These are phyloP conservation scores for Macquaria australasica DNA, from an alignment of 2,113 vertebrate species.

Conservation along the genomic window DNA sequence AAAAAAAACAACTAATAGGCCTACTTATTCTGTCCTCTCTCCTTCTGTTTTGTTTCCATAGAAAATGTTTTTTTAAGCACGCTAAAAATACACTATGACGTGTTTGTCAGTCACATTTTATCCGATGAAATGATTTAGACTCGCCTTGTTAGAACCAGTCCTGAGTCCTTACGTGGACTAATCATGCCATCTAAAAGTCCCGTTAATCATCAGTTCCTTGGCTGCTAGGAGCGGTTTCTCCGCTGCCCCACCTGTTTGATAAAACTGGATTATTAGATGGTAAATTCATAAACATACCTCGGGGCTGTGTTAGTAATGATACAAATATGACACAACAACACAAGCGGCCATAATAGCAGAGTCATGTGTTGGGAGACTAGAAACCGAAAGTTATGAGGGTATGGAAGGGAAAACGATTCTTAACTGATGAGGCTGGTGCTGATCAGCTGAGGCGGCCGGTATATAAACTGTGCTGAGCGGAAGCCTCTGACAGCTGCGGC, in stretches of 20 bases:
- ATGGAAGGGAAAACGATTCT: slow-evolving; percentile 33
- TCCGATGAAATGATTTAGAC: not conserved
- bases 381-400: slow-evolving; percentile 35
- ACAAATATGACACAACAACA: not conserved
- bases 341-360: rapidly evolving
- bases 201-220: not conserved
- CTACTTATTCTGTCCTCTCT: not conserved
- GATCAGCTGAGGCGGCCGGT: slow-evolving; percentile 25
- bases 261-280: not conserved
- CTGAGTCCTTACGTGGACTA: no score
- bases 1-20: not conserved
- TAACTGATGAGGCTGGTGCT: rapidly evolving
- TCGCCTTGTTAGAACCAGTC: not conserved
- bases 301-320: no score
- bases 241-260: not conserved
- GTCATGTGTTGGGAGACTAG: slow-evolving; percentile 28
- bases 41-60: not conserved
- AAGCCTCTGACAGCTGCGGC: no score
- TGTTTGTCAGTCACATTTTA: not conserved
- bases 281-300: not conserved
- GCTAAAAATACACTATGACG: not conserved
- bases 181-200: not conserved
- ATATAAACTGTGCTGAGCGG: slow-evolving; percentile 9
- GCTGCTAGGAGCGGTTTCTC: not conserved
- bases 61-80: not conserved